These are phyloP conservation scores for Agrilus cyanescens DNA, from an alignment of 2,888 invertebrate species.

Conservation along the genomic window DNA sequence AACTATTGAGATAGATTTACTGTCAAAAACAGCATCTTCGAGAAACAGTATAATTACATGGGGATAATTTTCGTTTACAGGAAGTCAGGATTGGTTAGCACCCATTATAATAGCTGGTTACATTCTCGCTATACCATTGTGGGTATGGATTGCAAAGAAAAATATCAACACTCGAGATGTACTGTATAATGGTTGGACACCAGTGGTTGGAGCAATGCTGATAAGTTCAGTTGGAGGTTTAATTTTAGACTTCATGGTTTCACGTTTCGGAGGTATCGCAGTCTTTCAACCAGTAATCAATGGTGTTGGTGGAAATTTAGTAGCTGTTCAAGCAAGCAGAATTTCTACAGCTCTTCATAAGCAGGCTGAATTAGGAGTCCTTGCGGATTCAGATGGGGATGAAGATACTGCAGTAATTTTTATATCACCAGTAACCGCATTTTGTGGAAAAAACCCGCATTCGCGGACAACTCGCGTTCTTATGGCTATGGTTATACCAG, in stretches of 20 bases:
- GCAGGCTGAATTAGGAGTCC: constrained; percentile 47
- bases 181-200: constrained; percentile 62
- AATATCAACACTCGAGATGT: constrained; percentile 60
- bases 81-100: constrained; percentile 49
- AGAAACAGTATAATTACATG: background rate
- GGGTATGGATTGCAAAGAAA: constrained; percentile 58
- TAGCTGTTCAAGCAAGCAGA: constrained; percentile 65
- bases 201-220: constrained; percentile 69
- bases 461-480: constrained; percentile 59
- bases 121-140: constrained; percentile 54
- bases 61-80: constrained; percentile 24
- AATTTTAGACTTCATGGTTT: constrained; percentile 59
- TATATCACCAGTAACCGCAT: constrained; percentile 46
- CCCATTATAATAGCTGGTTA: constrained; percentile 51
- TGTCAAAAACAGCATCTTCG: background rate
- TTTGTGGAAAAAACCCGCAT: constrained; percentile 51
- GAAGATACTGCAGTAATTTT: constrained; percentile 43
- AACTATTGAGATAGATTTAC: too few relatives aligned
- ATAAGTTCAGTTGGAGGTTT: constrained; percentile 68
- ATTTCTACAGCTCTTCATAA: constrained; percentile 63
- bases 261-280: constrained; percentile 55
- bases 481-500: constrained; percentile 63
- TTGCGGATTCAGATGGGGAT: constrained; percentile 41
- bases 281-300: constrained; percentile 77
- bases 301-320: constrained; percentile 71